These are phyloP conservation scores for Pachypsylla venusta DNA, from an alignment of 1,140 invertebrate genomes.

Conservation along the genomic window DNA sequence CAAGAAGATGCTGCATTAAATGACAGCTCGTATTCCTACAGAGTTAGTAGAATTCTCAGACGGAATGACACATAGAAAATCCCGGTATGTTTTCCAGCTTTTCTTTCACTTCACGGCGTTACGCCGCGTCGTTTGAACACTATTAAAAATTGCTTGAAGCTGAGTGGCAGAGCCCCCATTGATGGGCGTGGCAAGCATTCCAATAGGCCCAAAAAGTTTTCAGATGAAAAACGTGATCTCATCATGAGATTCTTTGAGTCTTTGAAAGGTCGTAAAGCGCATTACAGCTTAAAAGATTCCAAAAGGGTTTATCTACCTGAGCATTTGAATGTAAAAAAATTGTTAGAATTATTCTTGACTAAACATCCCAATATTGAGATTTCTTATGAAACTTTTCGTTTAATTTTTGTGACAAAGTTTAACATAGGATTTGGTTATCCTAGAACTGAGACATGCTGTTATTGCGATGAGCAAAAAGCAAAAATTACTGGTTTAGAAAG, in stretches of 20 bases:
- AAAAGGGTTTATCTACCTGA: constrained; percentile 17
- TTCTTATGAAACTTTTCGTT: constrained; percentile 16
- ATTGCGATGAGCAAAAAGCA: constrained; percentile 12
- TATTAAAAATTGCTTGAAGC: no score
- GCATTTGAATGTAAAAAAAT: constrained; percentile 17
- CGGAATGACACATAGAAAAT: no score
- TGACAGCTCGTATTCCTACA: no score
- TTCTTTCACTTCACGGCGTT: no score
- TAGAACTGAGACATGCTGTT: constrained; percentile 15
- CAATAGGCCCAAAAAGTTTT: constrained; percentile 14
- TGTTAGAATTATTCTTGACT: constrained; percentile 13
- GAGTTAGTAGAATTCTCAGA: no score
- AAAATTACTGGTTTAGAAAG: no score
- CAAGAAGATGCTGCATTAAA: no score
- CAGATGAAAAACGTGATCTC: constrained; percentile 1
- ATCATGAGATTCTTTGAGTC: constrained; percentile 10
- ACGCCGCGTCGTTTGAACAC: no score
- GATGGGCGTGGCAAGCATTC: constrained; percentile 14
- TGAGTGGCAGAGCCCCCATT: constrained; percentile 8
- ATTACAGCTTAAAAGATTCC: constrained; percentile 18
- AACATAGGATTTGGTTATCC: constrained; percentile 19
- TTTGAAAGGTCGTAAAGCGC: constrained; percentile 16
- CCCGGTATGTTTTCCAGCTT: no score
- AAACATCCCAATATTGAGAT: constrained; percentile 10
- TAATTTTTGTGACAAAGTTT: constrained; percentile 15